Conservation (phyloP, 2,113 vertebrate genomes). For the Alosa alosa region DNA sequence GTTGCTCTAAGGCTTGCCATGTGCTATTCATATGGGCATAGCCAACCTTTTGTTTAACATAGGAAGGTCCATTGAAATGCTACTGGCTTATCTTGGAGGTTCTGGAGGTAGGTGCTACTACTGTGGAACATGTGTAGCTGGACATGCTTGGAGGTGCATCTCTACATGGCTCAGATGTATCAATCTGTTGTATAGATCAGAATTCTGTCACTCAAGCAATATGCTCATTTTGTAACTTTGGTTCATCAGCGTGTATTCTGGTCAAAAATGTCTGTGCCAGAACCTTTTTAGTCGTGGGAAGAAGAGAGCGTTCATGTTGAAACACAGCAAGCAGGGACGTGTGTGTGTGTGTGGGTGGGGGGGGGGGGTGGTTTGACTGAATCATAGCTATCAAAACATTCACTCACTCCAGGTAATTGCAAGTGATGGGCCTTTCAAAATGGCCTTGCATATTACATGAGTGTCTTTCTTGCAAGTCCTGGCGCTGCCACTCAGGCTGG, state of each 20-base stretch:
- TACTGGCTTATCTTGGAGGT: not conserved
- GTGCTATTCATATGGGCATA: not conserved
- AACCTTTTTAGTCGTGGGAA: not conserved
- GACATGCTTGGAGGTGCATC: not conserved
- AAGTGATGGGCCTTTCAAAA: slow-evolving; percentile 49
- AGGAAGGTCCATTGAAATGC: not conserved
- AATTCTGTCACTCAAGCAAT: not conserved
- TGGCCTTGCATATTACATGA: slow-evolving; percentile 78
- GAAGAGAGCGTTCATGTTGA: not conserved
- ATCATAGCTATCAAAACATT: slow-evolving; percentile 35
- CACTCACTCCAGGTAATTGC: slow-evolving; percentile 36
- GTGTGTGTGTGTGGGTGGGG: no score
- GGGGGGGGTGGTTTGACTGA: slow-evolving; percentile 27
- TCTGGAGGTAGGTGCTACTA: not conserved
- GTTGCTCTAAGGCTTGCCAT: not conserved
- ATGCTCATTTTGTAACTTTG: not conserved
- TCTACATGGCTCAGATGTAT: not conserved
- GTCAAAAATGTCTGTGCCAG: not conserved
- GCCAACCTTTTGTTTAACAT: not conserved
- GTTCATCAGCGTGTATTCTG: not conserved
- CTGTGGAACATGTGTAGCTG: not conserved
- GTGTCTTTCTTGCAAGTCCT: slow-evolving; percentile 79
- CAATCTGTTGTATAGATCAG: not conserved
- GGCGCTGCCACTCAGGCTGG: slow-evolving; percentile 70
- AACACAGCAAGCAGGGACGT: not conserved